Percentiles rank a stretch among this genome's conserved stretches.
These are phyloP conservation scores for Heteropelma amictum DNA, from an alignment of 2,888 invertebrate genomes.

Conservation along the genomic window DNA sequence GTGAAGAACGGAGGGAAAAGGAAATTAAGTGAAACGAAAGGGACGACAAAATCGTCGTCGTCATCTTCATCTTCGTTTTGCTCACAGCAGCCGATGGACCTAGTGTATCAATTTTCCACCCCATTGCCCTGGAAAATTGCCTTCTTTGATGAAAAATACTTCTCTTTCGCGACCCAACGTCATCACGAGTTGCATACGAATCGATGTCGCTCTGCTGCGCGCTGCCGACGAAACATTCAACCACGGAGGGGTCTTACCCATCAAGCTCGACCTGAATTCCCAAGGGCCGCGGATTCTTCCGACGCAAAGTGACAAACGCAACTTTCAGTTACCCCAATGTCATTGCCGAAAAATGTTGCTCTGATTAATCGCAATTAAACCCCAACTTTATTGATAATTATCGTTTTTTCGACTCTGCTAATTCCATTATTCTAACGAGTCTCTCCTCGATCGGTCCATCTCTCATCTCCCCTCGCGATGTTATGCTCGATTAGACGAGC, in stretches of 20 bases:
- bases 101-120: slow-evolving; percentile 67
- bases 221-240: neutral
- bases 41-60: slow-evolving; percentile 41
- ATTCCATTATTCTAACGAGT: too few relatives aligned
- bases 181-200: slow-evolving; percentile 49
- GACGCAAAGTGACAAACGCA: too few relatives aligned
- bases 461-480: neutral
- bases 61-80: neutral
- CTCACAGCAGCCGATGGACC: slow-evolving; percentile 33
- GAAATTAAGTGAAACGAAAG: slow-evolving; percentile 37
- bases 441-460: too few relatives aligned
- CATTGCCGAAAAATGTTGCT: too few relatives aligned
- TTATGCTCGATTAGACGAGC: neutral
- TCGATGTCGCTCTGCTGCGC: slow-evolving; percentile 8
- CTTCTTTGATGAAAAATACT: slow-evolving; percentile 43
- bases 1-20: neutral
- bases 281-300: too few relatives aligned
- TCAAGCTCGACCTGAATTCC: neutral
- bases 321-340: too few relatives aligned
- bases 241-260: too few relatives aligned
- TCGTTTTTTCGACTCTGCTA: too few relatives aligned
- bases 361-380: too few relatives aligned
- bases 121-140: slow-evolving; percentile 70
- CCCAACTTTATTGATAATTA: too few relatives aligned
- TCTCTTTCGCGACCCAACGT: slow-evolving; percentile 32